These are phyloP conservation scores for Psephotus haematonotus DNA, from an alignment of 2,113 vertebrate genomes.

Conservation along the genomic window DNA sequence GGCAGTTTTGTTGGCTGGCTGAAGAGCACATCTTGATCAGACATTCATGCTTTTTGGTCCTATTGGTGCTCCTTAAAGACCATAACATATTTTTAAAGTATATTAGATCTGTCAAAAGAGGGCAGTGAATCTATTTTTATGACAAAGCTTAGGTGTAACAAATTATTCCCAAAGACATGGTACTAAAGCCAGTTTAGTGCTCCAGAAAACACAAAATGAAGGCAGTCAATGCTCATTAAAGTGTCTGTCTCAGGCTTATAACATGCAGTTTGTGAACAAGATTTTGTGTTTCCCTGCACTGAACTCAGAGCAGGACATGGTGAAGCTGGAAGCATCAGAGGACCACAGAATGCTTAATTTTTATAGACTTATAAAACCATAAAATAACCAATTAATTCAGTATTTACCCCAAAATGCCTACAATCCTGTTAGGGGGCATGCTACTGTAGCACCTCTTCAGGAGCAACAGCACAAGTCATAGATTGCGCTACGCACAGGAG, in stretches of 20 bases:
- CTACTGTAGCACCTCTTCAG: neutral
- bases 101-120: neutral
- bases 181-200: neutral
- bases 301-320: neutral
- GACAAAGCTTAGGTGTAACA: neutral
- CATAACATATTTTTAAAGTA: neutral
- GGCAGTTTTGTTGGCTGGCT: neutral
- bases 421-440: neutral
- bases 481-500: neutral
- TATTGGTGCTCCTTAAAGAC: neutral
- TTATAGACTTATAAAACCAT: neutral
- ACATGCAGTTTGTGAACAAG: neutral
- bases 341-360: neutral
- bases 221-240: neutral
- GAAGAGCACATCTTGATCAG: rapidly evolving
- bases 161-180: neutral
- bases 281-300: neutral
- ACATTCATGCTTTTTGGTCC: neutral
- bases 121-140: neutral
- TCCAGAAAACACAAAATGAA: slow-evolving; percentile 15
- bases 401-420: neutral
- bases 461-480: neutral
- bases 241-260: neutral
- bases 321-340: neutral
- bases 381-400: neutral